Evolutionary conservation across 2,797 vertebrate species (phyloP).

Genomic region (Miichthys miiuy): DNA sequence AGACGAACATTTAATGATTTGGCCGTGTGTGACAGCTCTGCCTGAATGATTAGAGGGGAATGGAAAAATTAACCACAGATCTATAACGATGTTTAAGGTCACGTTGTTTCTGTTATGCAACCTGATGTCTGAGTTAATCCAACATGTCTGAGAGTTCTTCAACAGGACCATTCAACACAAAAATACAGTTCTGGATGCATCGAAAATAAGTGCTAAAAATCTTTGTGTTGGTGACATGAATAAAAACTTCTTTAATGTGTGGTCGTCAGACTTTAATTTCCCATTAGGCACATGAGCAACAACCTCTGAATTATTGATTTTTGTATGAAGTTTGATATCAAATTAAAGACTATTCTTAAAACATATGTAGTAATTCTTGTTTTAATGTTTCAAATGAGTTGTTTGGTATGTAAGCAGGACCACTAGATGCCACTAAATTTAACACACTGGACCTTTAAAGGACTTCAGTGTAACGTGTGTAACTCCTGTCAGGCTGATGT

Average conservation of each 20-base stretch:
- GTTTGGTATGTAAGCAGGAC: neutral
- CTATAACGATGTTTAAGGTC: slow-evolving; percentile 62
- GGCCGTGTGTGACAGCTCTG: neutral
- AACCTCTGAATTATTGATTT: slow-evolving; percentile 7
- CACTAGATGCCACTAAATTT: too few relatives aligned
- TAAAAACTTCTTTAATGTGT: slow-evolving; percentile 16
- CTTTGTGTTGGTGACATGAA: neutral
- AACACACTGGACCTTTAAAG: too few relatives aligned
- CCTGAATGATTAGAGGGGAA: slow-evolving; percentile 28
- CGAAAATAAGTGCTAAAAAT: slow-evolving; percentile 14
- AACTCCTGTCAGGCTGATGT: too few relatives aligned
- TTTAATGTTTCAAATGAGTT: slow-evolving; percentile 7
- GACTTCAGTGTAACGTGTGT: too few relatives aligned
- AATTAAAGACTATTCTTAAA: neutral
- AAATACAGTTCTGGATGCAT: neutral
- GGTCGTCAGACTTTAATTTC: slow-evolving; percentile 41
- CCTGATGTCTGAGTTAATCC: neutral
- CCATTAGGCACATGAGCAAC: neutral
- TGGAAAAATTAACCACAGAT: slow-evolving; percentile 64
- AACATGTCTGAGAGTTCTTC: neutral
- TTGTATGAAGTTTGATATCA: slow-evolving; percentile 34
- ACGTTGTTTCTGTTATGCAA: slow-evolving; percentile 51
- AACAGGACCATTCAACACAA: neutral
- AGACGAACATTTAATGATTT: slow-evolving; percentile 39
- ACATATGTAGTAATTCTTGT: neutral